Evolutionary conservation across 1,140 invertebrate species (phyloP).

Genomic region (Drosophila suzukii): DNA sequence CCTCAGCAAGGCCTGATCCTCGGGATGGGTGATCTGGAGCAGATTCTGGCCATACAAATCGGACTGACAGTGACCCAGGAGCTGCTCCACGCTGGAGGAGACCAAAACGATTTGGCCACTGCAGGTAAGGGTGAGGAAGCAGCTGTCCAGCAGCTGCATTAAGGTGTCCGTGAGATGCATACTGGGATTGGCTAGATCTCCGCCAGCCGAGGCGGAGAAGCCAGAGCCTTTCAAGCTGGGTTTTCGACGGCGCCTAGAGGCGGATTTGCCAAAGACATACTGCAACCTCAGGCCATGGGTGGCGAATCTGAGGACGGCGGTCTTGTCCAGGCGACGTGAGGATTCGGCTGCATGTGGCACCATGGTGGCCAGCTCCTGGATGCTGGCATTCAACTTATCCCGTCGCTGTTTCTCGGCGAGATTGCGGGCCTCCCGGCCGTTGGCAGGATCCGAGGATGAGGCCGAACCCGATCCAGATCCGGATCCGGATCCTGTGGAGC

Average conservation of each 20-base stretch:
- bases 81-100: slow-evolving; percentile 92
- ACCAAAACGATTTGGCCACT: slow-evolving; percentile 94
- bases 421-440: slow-evolving; percentile 91
- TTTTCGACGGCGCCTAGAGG: slow-evolving; percentile 38
- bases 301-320: slow-evolving; percentile 93
- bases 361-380: slow-evolving; percentile 91
- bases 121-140: slow-evolving; percentile 92
- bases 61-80: slow-evolving; percentile 93
- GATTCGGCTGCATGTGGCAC: slow-evolving; percentile 93
- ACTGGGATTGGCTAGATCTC: slow-evolving; percentile 34
- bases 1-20: slow-evolving; percentile 90
- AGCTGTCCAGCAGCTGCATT: slow-evolving; percentile 87
- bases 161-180: slow-evolving; percentile 78
- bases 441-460: slow-evolving; percentile 74
- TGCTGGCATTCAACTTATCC: slow-evolving; percentile 94
- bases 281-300: slow-evolving; percentile 89
- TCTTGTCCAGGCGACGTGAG: slow-evolving; percentile 93
- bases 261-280: slow-evolving; percentile 81
- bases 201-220: background rate
- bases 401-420: slow-evolving; percentile 94
- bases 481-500: slow-evolving; percentile 6
- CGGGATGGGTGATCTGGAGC: slow-evolving; percentile 90
- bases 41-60: slow-evolving; percentile 94
- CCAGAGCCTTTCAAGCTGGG: slow-evolving; percentile 33
- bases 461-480: slow-evolving; percentile 19